phyloP scores from a whole-genome alignment of 2,797 vertebrate genomes.

The Myoxocephalus aenaeus region DNA sequence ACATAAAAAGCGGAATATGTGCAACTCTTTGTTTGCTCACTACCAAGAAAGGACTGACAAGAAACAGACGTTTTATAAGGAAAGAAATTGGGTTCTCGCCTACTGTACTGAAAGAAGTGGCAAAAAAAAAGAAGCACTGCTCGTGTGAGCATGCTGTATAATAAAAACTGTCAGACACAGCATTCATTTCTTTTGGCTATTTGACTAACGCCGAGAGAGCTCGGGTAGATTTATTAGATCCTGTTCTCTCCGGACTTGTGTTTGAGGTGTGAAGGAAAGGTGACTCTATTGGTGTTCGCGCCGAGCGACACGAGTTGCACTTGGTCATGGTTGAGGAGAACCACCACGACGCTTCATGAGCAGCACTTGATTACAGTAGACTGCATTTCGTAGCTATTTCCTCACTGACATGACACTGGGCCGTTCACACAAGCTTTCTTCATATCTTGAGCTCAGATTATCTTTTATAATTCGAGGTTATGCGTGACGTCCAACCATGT shows the following conservation, averaged over 20 bases:
- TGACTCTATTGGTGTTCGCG: conserved; percentile 20
- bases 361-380: too few species aligned
- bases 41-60: neutral
- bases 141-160: conserved; percentile 41
- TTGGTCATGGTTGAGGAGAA: neutral
- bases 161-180: conserved; percentile 42
- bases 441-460: conserved; percentile 36
- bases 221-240: conserved; percentile 55
- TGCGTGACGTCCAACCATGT: conserved; percentile 24
- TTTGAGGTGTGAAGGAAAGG: conserved; percentile 18
- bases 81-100: conserved; percentile 32
- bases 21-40: conserved; percentile 29
- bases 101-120: conserved; percentile 14
- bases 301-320: too few species aligned
- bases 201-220: conserved; percentile 33
- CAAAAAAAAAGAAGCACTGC: conserved; percentile 16
- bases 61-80: conserved; percentile 4
- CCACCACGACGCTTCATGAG: too few species aligned
- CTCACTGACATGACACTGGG: too few species aligned
- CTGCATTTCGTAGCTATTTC: too few species aligned
- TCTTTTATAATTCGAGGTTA: conserved; percentile 37
- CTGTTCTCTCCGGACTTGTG: conserved; percentile 23
- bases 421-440: too few species aligned
- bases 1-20: conserved; percentile 13
- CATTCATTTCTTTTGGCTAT: conserved; percentile 59